Evolutionary conservation across 2,888 invertebrate species (phyloP), one percentile per base, ranked within the genome.

Genomic region (Hecatera dysodea): DNA sequence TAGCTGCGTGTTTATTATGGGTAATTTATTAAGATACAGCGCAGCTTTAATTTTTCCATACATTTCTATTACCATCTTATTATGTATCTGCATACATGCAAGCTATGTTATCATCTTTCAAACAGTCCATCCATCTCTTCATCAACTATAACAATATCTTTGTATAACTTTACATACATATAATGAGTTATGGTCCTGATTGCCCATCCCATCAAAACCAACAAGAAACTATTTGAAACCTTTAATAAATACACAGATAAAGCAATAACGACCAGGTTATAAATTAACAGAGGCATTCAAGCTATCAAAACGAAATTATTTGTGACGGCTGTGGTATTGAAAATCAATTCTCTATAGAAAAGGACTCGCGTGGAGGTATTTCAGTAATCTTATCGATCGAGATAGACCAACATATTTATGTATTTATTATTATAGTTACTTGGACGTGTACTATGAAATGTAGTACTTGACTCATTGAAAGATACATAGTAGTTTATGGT

Each of bases 321-420:
- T 50, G n/a, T 67, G 24, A 60, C 48, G 56, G 52, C 46, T 80
- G 53, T 57, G 56, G 63, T 78, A 67, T 71, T 53, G 66, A 80
- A 75, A 78, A 80, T 76, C 67, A 75, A 80, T 78, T 65, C 33
- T 52, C 53, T 57, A 59, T 62, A 60, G 67, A 80, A 72, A 80
- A 67, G 39, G 62, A 46, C 48, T 57, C n/a, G 66, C 53, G 67
- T 76, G 50, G 19, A 76, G 64, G 64, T 67, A 55, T 67, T 78
- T 65, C 22, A 44, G 60, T 61, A 48, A 71, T 67, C 61, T 74
- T 61, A 75, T 75, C 56, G 80, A 78, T 71, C 27, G 60, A 8
- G 42, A 48, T 46, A 59, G 42, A 64, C 22, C 22, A 12, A 44
- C 48, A 36, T 61, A 57, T 50, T 69, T 65, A 50, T 53, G 29